Percentiles rank a stretch among this genome's conserved stretches.
Evolutionary conservation across 2,888 invertebrate species (phyloP).

Genomic region (Pilophorus perplexus): DNA sequence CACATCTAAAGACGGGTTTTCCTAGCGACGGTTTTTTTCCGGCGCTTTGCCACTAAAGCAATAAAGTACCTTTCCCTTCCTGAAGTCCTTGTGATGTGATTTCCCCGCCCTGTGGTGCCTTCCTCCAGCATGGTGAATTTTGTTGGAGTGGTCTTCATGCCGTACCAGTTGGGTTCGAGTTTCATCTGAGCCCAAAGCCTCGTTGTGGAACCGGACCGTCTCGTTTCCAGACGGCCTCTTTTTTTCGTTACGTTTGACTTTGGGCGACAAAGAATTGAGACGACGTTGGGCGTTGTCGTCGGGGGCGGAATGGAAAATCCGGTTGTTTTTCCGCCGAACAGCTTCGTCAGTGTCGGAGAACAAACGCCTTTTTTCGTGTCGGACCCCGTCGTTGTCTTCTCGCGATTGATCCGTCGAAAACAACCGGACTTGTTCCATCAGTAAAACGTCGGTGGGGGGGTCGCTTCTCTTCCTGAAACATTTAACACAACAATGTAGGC

Average conservation of each 20-base stretch:
- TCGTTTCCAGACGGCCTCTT: no score
- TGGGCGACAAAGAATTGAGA: no score
- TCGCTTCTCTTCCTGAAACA: conserved; percentile 9
- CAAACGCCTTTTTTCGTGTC: conserved; percentile 8
- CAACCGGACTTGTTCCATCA: not conserved
- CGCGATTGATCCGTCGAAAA: not conserved
- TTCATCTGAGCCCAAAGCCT: conserved; percentile 1
- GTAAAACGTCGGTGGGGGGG: not conserved
- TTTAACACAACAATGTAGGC: no score
- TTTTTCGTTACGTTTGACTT: conserved; percentile 1
- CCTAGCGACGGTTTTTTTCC: not conserved
- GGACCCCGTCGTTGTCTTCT: not conserved
- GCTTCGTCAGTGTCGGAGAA: conserved; percentile 9
- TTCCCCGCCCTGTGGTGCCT: conserved; percentile 5
- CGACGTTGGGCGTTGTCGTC: no score
- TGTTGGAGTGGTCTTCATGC: not conserved
- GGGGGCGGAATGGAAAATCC: not conserved
- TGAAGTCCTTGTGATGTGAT: conserved; percentile 2
- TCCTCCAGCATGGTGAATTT: no score
- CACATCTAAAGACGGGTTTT: no score
- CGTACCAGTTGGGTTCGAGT: not conserved
- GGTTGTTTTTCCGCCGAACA: not conserved
- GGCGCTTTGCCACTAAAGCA: no score
- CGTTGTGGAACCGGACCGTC: not conserved
- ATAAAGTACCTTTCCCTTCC: conserved; percentile 3